Percentiles rank a stretch among this genome's conserved stretches.
phyloP scores from a whole-genome alignment of 1,140 invertebrate genomes.

The Zophobas morio region DNA sequence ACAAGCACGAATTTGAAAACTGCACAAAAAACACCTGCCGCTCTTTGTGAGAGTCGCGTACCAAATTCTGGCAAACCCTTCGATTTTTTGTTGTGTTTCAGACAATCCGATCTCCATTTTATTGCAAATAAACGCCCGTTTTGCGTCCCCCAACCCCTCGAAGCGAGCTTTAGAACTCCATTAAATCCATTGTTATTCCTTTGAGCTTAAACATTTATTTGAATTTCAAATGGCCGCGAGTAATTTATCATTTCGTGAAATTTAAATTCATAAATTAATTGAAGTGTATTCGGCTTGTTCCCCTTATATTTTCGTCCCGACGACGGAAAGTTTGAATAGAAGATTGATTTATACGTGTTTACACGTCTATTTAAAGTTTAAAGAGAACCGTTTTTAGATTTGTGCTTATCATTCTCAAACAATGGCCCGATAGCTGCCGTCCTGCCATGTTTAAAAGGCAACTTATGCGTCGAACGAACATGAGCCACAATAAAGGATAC shows the following conservation, averaged over 20 bases:
- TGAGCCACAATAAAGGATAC: background rate
- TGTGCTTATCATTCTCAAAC: conserved; percentile 51
- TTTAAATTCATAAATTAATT: conserved; percentile 54
- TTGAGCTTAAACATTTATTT: conserved; percentile 48
- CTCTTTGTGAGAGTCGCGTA: background rate
- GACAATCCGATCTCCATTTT: background rate
- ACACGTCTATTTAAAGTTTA: conserved; percentile 58
- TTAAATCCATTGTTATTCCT: conserved; percentile 48
- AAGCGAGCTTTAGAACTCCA: conserved; percentile 44
- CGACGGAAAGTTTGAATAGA: conserved; percentile 46
- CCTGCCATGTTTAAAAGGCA: conserved; percentile 28
- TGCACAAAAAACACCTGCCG: conserved; percentile 7
- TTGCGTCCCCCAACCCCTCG: conserved; percentile 11
- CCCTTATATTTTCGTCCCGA: conserved; percentile 33
- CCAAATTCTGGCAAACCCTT: too few species aligned
- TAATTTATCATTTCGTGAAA: conserved; percentile 49
- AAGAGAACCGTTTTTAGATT: conserved; percentile 53
- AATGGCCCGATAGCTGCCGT: conserved; percentile 19
- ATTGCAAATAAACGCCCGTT: conserved; percentile 13
- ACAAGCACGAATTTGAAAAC: background rate
- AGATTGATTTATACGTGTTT: conserved; percentile 57
- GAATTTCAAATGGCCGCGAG: conserved; percentile 45
- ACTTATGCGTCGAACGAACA: conserved; percentile 26
- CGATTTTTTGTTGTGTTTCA: background rate
- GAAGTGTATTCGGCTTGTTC: conserved; percentile 40